A percentile compares a stretch with the other conserved stretches of the same genome.
Evolutionary conservation across 2,113 vertebrate species (phyloP).

Genomic region (Eleginops maclovinus): DNA sequence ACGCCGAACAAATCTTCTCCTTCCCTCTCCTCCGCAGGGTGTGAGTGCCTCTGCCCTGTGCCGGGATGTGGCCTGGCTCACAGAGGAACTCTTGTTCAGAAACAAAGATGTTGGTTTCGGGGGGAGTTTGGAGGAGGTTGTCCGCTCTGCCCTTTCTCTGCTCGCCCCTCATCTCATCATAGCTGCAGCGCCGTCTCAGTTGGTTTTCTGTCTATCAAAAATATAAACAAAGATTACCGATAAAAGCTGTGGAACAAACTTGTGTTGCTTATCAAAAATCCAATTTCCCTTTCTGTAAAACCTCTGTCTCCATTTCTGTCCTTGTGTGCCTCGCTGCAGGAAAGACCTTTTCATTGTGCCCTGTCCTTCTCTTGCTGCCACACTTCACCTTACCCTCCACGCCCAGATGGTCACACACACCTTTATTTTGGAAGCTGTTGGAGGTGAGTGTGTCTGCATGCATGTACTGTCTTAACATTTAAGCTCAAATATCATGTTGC

Average conservation of each 20-base stretch:
- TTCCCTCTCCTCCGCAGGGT: conserved; percentile 76
- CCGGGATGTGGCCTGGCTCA: conserved; percentile 87
- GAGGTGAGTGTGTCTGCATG: conserved; percentile 82
- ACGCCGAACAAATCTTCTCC: conserved; percentile 30
- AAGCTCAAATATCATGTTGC: conserved; percentile 41
- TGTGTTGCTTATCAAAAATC: conserved; percentile 29
- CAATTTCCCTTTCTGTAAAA: conserved; percentile 31
- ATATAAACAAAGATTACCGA: conserved; percentile 5
- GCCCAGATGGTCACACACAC: conserved; percentile 83
- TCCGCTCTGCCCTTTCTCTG: conserved; percentile 84
- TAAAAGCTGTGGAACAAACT: conserved; percentile 2
- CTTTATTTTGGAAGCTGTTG: conserved; percentile 88
- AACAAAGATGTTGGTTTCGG: conserved; percentile 89
- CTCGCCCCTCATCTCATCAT: conserved; percentile 79
- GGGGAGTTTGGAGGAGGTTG: conserved; percentile 82
- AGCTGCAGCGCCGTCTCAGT: conserved; percentile 68
- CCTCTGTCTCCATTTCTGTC: conserved; percentile 12
- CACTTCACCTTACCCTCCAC: conserved; percentile 75
- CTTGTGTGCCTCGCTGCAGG: conserved; percentile 36
- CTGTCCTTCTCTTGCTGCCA: conserved; percentile 50
- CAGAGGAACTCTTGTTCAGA: conserved; percentile 89
- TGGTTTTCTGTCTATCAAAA: conserved; percentile 21
- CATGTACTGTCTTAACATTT: conserved; percentile 17
- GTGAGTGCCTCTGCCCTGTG: conserved; percentile 84
- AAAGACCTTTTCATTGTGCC: conserved; percentile 77